Percentiles rank a stretch among this genome's conserved stretches.
Evolutionary conservation across 2,888 invertebrate species (phyloP).

Genomic region (Hipparchia sbordonii): DNA sequence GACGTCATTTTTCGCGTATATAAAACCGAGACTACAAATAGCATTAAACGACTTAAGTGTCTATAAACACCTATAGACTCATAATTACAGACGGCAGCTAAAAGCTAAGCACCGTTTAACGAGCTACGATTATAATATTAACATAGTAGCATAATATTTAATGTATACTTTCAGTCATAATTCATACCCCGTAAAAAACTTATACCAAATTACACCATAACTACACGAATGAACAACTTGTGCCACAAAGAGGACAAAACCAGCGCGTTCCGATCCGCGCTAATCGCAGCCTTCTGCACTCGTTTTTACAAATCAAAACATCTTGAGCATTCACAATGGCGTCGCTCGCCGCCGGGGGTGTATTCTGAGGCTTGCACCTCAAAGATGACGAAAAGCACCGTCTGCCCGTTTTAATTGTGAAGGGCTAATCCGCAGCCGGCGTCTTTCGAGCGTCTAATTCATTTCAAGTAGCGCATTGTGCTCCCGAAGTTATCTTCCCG

Average conservation of each 20-base stretch:
- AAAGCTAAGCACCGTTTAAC: conserved; percentile 10
- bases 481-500: conserved; percentile 43
- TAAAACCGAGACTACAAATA: neutral
- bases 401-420: conserved; percentile 66
- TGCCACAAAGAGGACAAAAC: conserved; percentile 37
- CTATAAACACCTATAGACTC: neutral
- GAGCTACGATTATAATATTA: conserved; percentile 35
- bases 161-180: conserved; percentile 24
- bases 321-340: conserved; percentile 53
- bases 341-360: conserved; percentile 52
- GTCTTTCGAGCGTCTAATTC: conserved; percentile 70
- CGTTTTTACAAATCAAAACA: conserved; percentile 56
- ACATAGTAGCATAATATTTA: conserved; percentile 27
- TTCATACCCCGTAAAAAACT: conserved; percentile 29
- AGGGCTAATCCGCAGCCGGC: conserved; percentile 61
- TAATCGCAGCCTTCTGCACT: conserved; percentile 42
- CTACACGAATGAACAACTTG: conserved; percentile 50
- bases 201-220: conserved; percentile 40
- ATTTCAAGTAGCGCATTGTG: conserved; percentile 67
- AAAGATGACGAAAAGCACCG: conserved; percentile 53
- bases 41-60: neutral
- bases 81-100: conserved; percentile 5
- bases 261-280: conserved; percentile 37
- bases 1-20: neutral
- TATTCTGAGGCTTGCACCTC: conserved; percentile 52